Evolutionary conservation across 2,888 invertebrate genomes (phyloP).

Genomic region (Drosophila anomalata): DNA sequence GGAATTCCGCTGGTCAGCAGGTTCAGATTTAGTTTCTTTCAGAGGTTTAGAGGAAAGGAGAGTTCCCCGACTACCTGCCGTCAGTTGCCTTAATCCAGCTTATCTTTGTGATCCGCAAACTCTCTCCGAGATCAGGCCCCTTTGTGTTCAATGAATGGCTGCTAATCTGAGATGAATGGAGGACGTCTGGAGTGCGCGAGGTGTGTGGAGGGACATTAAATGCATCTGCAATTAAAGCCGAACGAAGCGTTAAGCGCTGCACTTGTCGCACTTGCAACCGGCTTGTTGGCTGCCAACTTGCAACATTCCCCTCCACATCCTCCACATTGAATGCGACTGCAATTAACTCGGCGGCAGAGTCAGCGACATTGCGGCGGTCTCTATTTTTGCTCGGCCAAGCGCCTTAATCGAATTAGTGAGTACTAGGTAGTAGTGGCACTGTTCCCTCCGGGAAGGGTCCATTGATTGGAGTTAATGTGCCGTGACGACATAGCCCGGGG

Average conservation of each 20-base stretch:
- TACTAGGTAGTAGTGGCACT: slow-evolving; percentile 14
- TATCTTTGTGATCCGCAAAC: slow-evolving; percentile 15
- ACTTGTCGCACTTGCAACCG: slow-evolving; percentile 47
- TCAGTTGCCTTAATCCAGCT: slow-evolving; percentile 12
- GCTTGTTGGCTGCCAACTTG: slow-evolving; percentile 5
- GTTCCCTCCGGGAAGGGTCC: slow-evolving; percentile 20
- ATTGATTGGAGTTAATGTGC: slow-evolving; percentile 76
- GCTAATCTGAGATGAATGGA: slow-evolving; percentile 24
- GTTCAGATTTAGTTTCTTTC: neutral
- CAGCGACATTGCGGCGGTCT: slow-evolving; percentile 34
- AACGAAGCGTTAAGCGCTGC: slow-evolving; percentile 45
- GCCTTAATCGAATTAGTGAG: slow-evolving; percentile 71
- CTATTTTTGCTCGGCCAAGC: slow-evolving; percentile 47
- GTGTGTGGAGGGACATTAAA: slow-evolving; percentile 32
- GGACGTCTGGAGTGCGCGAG: slow-evolving; percentile 15
- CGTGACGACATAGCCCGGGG: slow-evolving; percentile 36
- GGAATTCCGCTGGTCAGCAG: slow-evolving; percentile 11
- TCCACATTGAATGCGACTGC: slow-evolving; percentile 32
- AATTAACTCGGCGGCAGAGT: slow-evolving; percentile 65
- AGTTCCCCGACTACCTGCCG: neutral
- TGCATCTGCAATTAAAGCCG: slow-evolving; percentile 48
- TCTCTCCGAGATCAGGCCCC: slow-evolving; percentile 19
- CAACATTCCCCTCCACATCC: slow-evolving; percentile 22
- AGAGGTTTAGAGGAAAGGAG: neutral
- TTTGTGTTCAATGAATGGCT: slow-evolving; percentile 14